phyloP scores from a whole-genome alignment of 2,113 vertebrate species.

The Embiotoca jacksoni region DNA sequence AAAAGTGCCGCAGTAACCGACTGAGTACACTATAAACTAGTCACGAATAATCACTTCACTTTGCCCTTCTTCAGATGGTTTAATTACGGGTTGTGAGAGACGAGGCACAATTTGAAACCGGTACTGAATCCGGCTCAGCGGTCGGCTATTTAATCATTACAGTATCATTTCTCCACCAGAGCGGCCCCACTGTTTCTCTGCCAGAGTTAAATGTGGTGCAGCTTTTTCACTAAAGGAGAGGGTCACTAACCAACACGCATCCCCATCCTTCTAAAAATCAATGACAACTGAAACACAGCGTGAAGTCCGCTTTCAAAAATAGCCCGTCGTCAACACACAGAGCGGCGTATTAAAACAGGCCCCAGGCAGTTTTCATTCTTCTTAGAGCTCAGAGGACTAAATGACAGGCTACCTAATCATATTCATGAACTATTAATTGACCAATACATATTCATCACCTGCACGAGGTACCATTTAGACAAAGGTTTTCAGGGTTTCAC shows the following conservation, averaged over 20 bases:
- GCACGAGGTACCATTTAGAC: neutral
- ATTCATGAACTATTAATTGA: conserved; percentile 20
- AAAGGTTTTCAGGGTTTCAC: neutral
- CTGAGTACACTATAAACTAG: conserved; percentile 27
- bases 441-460: conserved; percentile 15
- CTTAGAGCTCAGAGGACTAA: conserved; percentile 4
- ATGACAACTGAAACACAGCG: conserved; percentile 1
- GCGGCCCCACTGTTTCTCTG: conserved; percentile 29
- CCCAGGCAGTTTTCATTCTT: neutral
- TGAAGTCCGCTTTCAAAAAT: neutral
- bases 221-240: neutral
- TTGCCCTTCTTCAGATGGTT: conserved; percentile 32
- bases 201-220: conserved; percentile 24
- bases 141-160: conserved; percentile 48
- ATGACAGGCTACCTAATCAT: conserved; percentile 17
- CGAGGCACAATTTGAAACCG: conserved; percentile 40
- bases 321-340: neutral
- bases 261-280: neutral
- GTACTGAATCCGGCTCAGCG: conserved; percentile 21
- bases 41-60: conserved; percentile 49
- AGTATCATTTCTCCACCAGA: conserved; percentile 22
- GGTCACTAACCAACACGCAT: conserved; percentile 18
- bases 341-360: neutral
- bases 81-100: conserved; percentile 49
- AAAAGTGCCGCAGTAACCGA: neutral